Base-by-base conservation (phyloP, 2,888 invertebrate genomes). In the Luperina testacea region DNA sequence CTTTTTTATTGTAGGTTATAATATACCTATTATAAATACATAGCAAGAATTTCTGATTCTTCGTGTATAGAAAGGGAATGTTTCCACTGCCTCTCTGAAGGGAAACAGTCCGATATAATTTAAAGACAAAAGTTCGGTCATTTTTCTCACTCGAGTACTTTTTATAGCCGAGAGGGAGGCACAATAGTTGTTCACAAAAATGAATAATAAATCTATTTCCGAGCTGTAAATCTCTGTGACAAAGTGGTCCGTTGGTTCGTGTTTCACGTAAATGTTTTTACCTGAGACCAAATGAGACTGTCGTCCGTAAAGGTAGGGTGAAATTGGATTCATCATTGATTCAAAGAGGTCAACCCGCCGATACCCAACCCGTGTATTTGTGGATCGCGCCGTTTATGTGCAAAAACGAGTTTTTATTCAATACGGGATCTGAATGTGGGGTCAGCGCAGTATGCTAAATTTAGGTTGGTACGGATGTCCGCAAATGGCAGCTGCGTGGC, bases 241-340 rank as follows among this genome's bases (percentile, higher is more conserved):
- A 90, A 91, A 92, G 86, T 90, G 87, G 86, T 84, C 88, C 87
- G 86, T 82, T 88, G 90, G 90, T 90, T 90, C 90, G 90, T 91
- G 90, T 92, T 92, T 90, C 87, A 89, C 90, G 90, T 90, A 92
- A 92, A 92, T 92, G 91, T 92, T 92, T 91, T 92, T 94, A 92
- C 93, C 93, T 91, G 90, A 87, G 91, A 88, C 89, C 90, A 91
- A 93, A 93, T 91, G 90, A 91, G 90, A 88, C 90, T 88, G 89
- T 85, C 89, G 87, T 87, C 73, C 91, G 90, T 91, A 92, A 92
- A 91, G 92, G 88, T 87, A 87, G 89, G 89, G 85, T 86, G 87
- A 92, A 94, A 95, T 95, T 95, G 93, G 92, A 94, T 94, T 95
- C 94, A 94, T 95, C 94, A 94, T 93, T 94, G 93, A 95, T 95